Conservation (phyloP, 1,140 invertebrate species). For the Aradophagus sp. region DNA sequence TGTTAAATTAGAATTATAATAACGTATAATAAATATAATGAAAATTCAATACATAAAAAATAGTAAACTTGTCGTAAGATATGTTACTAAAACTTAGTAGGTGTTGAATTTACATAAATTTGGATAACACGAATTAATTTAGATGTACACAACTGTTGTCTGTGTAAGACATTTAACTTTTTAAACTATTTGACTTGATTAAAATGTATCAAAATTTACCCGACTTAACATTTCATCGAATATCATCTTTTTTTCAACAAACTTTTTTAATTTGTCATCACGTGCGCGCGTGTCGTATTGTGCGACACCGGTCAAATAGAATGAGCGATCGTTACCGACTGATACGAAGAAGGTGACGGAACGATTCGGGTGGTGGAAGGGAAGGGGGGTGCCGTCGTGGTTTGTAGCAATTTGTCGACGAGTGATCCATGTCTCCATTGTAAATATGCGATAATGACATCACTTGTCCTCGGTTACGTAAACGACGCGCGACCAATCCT, state of each 20-base stretch:
- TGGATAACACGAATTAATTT: no score
- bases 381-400: slow-evolving; percentile 7
- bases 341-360: slow-evolving; percentile 27
- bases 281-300: slow-evolving; percentile 25
- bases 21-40: no score
- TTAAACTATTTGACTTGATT: no score
- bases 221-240: no score
- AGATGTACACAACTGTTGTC: no score
- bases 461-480: slow-evolving; percentile 69
- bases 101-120: no score
- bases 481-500: slow-evolving; percentile 56
- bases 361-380: neutral
- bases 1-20: no score
- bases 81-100: no score
- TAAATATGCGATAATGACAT: slow-evolving; percentile 62
- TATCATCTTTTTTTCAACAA: slow-evolving; percentile 26
- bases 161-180: no score
- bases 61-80: no score
- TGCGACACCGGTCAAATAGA: slow-evolving; percentile 15
- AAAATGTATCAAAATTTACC: no score
- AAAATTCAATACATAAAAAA: no score
- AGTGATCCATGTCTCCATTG: slow-evolving; percentile 46
- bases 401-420: slow-evolving; percentile 51
- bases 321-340: slow-evolving; percentile 27
- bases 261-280: slow-evolving; percentile 44